Evolutionary conservation across 2,113 vertebrate species (phyloP), one percentile per base, ranked within the genome.

Genomic region (Columbina picui): DNA sequence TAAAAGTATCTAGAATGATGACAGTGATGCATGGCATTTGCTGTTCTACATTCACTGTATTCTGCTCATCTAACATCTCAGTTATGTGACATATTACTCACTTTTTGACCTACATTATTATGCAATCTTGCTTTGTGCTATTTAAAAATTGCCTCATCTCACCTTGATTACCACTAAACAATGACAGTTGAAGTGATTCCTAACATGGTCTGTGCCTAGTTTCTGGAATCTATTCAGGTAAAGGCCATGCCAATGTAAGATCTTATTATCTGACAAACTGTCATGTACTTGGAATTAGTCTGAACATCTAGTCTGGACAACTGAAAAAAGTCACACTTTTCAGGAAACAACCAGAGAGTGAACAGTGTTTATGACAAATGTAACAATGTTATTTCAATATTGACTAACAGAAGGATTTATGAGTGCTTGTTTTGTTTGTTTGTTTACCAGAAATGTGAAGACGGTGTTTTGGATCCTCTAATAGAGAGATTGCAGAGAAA

Each of bases 51-150:
- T n/a, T 85, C 30, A 32, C 18, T 39, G 21, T 41, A 63, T 47
- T 64, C 53, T 80, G 27, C 63, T 91, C 75, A 80, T 63, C 34
- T 43, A 81, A 68, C 49, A 38, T 67, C 21, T 84, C 52, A 49
- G 23, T 50, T 91, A 60, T 30, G 21, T 78, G 83, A 85, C 36
- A 77, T 5, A 14, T 74, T 84, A 67, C 21, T 91, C 43, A 76
- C n/a, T 88, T 93, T 90, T 88, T 88, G 47, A 95, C 87, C 91
- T 89, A 86, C 93, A 95, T 78, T 84, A 92, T 94, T 96, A 90
- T 27, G 43, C 86, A 94, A 92, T 75, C 87, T 64, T 83, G 55
- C 71, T 84, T 90, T 47, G 64, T 0, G 2, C 64, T 94, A 78
- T 95, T 93, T 95, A 87, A 88, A 94, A 93, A 64, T 78, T 84